A percentile compares a stretch with the other conserved stretches of the same genome.
Evolutionary conservation across 2,888 invertebrate species (phyloP).

Genomic region (Zaprionus obscuricornis): DNA sequence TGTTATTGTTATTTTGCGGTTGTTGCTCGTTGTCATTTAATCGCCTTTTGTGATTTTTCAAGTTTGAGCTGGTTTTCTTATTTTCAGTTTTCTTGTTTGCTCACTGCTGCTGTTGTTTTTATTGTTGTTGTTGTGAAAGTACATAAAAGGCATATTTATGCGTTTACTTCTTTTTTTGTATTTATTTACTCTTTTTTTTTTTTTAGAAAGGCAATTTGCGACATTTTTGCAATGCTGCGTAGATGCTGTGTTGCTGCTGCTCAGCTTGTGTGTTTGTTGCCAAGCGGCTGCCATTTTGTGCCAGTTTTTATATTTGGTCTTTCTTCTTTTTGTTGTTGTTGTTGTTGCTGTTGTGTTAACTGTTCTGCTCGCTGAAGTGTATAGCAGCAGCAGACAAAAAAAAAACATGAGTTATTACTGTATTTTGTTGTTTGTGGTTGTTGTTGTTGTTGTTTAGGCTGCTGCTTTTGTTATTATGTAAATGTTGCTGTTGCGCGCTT

Average conservation of each 20-base stretch:
- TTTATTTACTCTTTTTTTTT: constrained; percentile 40
- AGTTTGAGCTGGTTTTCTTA: constrained; percentile 56
- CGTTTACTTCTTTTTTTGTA: constrained; percentile 9
- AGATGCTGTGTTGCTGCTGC: constrained; percentile 31
- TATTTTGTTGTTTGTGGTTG: neutral
- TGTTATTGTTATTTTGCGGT: constrained; percentile 19
- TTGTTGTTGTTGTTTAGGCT: constrained; percentile 20
- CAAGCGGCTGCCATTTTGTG: constrained; percentile 61
- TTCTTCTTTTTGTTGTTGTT: constrained; percentile 2
- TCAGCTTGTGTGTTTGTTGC: constrained; percentile 47
- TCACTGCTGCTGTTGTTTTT: neutral
- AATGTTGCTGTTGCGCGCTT: constrained; percentile 45
- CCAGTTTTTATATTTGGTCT: constrained; percentile 40
- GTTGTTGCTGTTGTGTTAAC: constrained; percentile 5
- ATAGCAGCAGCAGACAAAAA: too few relatives aligned
- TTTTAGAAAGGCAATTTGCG: constrained; percentile 75
- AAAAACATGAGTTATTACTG: constrained; percentile 38
- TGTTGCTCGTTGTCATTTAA: constrained; percentile 43
- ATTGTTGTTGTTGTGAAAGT: constrained; percentile 60
- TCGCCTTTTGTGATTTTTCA: constrained; percentile 57
- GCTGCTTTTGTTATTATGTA: constrained; percentile 44
- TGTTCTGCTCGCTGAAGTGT: constrained; percentile 48
- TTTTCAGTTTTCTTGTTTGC: constrained; percentile 22
- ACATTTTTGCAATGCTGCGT: constrained; percentile 39
- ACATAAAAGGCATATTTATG: constrained; percentile 50